Percentiles rank a stretch among this genome's conserved stretches.
Evolutionary conservation across 2,888 invertebrate genomes (phyloP).

Genomic region (Carpatolechia fugitivella): DNA sequence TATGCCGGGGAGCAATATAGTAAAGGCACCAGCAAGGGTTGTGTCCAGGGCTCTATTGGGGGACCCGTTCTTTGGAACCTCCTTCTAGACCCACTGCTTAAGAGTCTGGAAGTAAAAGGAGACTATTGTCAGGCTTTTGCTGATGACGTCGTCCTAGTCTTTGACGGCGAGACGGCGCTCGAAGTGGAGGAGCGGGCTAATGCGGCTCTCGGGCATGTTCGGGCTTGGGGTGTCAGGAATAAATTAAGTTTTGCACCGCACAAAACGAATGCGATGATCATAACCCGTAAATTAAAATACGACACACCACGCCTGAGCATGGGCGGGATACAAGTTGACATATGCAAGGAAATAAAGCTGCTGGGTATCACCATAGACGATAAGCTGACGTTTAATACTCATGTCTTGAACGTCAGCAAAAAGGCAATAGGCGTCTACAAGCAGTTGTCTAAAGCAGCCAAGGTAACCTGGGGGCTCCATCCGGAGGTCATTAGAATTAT

Average conservation of each 20-base stretch:
- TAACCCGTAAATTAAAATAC: background rate
- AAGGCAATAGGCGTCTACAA: conserved; percentile 7
- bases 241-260: background rate
- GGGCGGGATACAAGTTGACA: conserved; percentile 8
- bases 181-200: background rate
- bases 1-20: conserved; percentile 1
- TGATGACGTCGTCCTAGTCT: background rate
- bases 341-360: conserved; percentile 16
- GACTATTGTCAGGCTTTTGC: too few relatives aligned
- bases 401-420: background rate
- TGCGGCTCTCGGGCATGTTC: conserved; percentile 7
- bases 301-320: background rate
- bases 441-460: conserved; percentile 4
- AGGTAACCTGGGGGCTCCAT: conserved; percentile 10
- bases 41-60: conserved; percentile 13
- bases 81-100: background rate
- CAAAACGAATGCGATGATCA: background rate
- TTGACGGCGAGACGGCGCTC: conserved; percentile 8
- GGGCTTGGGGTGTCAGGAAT: conserved; percentile 3
- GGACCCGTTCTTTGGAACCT: background rate
- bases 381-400: conserved; percentile 6
- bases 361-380: conserved; percentile 20
- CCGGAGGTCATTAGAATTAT: conserved; percentile 9
- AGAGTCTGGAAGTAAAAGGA: background rate
- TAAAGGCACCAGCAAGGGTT: conserved; percentile 9